Evolutionary conservation across 2,797 vertebrate genomes (phyloP).

Genomic region (Lindbergichthys nudifrons): DNA sequence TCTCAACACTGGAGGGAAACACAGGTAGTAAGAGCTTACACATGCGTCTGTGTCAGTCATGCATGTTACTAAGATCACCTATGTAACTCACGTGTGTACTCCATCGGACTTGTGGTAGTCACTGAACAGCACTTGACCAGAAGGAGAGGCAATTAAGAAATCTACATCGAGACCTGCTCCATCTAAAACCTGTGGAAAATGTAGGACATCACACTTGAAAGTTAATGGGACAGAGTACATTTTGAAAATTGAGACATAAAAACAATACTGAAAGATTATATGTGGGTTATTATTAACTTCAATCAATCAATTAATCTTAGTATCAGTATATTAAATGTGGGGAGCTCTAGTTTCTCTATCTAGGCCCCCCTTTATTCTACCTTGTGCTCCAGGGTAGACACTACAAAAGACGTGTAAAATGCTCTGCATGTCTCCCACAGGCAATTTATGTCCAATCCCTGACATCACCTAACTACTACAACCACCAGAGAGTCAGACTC

Average conservation of each 20-base stretch:
- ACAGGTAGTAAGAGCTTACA: conserved; percentile 18
- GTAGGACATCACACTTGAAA: conserved; percentile 8
- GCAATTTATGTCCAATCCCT: not conserved
- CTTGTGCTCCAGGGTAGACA: conserved; percentile 27
- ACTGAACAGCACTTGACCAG: conserved; percentile 88
- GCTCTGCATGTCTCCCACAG: not conserved
- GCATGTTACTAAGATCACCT: not conserved
- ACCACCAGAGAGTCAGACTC: not conserved
- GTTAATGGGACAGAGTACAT: not conserved
- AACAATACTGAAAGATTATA: not conserved
- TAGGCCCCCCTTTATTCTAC: not conserved
- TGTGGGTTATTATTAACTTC: not conserved
- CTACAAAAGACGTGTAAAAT: conserved; percentile 14
- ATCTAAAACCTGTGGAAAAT: conserved; percentile 89
- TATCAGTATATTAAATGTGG: not conserved
- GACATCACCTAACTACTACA: not conserved
- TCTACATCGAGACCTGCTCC: conserved; percentile 96
- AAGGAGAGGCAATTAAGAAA: conserved; percentile 91
- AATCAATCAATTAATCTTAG: not conserved
- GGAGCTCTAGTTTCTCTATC: not conserved
- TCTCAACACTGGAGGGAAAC: conserved; percentile 88
- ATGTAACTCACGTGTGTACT: conserved; percentile 93
- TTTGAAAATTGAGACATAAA: not conserved
- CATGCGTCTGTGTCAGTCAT: not conserved
- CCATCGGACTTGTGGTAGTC: conserved; percentile 96